A percentile compares a stretch with the other conserved stretches of the same genome.
phyloP scores from a whole-genome alignment of 2,888 invertebrate species.

The Conops quadrifasciatus region DNA sequence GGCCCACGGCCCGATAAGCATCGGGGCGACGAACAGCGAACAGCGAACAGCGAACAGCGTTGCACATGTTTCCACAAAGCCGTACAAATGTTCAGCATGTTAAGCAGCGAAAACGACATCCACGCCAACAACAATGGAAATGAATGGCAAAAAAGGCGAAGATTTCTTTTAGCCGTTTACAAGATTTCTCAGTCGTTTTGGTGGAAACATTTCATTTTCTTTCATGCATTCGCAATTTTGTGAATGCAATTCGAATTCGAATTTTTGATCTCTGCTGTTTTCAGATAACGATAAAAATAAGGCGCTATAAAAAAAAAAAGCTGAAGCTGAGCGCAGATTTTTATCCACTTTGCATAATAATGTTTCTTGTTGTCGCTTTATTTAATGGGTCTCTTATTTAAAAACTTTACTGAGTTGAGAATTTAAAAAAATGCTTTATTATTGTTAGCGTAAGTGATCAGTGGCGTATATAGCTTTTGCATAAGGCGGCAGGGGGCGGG shows the following conservation, averaged over 20 bases:
- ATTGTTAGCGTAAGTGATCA: too few species aligned
- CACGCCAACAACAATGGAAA: constrained; percentile 1
- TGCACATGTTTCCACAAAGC: constrained; percentile 23
- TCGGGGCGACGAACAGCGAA: constrained; percentile 8
- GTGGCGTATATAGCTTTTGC: too few species aligned
- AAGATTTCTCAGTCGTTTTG: not conserved
- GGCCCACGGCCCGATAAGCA: constrained; percentile 22
- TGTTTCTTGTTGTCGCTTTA: too few species aligned
- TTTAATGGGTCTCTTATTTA: too few species aligned
- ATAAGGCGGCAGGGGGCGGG: too few species aligned
- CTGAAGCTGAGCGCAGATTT: too few species aligned
- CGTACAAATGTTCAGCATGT: constrained; percentile 25
- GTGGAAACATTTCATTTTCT: constrained; percentile 25
- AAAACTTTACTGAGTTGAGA: too few species aligned
- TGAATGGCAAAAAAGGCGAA: not conserved
- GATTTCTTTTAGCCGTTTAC: constrained; percentile 10
- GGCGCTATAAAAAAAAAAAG: too few species aligned
- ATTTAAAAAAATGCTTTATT: too few species aligned
- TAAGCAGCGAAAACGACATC: not conserved
- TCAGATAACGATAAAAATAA: not conserved
- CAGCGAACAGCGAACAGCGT: too few species aligned
- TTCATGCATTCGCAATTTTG: not conserved
- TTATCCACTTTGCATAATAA: too few species aligned
- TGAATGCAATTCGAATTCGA: too few species aligned
- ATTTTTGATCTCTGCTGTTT: constrained; percentile 12